phyloP scores from a whole-genome alignment of 2,888 invertebrate genomes.

The Sarcophaga carnaria region DNA sequence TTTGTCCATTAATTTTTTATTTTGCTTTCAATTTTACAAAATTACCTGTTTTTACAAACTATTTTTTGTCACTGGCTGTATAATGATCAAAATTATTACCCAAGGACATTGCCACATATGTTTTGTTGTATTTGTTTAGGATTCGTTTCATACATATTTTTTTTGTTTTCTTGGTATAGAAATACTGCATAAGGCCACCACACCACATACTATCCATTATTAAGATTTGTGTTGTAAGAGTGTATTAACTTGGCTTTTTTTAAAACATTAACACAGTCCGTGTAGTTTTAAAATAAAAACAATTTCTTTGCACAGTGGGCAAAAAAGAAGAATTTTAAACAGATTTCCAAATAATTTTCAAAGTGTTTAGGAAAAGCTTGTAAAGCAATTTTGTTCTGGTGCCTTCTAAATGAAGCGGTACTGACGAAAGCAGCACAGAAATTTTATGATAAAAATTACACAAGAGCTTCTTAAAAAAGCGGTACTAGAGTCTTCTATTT shows the following conservation, averaged over 20 bases:
- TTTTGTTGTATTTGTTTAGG: constrained; percentile 43
- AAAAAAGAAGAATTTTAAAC: background rate
- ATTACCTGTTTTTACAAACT: background rate
- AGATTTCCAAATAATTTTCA: too few relatives aligned
- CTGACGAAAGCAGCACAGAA: too few relatives aligned
- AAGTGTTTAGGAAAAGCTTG: too few relatives aligned
- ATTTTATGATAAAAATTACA: too few relatives aligned
- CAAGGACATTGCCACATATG: constrained; percentile 55
- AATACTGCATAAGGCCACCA: background rate
- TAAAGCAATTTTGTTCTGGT: too few relatives aligned
- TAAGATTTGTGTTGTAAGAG: constrained; percentile 39
- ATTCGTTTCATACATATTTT: background rate
- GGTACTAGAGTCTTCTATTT: too few relatives aligned
- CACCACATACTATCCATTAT: constrained; percentile 13
- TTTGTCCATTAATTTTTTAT: too few relatives aligned
- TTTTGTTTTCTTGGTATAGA: background rate
- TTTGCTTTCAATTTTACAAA: too few relatives aligned
- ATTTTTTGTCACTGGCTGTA: constrained; percentile 39
- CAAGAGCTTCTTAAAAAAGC: too few relatives aligned
- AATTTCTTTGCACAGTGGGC: background rate
- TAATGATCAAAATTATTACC: constrained; percentile 22
- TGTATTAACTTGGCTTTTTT: constrained; percentile 30
- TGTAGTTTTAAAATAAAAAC: background rate
- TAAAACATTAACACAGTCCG: background rate
- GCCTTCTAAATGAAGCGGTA: too few relatives aligned